Evolutionary conservation across 2,113 vertebrate species (phyloP).

Genomic region (Pseudorasbora parva): DNA sequence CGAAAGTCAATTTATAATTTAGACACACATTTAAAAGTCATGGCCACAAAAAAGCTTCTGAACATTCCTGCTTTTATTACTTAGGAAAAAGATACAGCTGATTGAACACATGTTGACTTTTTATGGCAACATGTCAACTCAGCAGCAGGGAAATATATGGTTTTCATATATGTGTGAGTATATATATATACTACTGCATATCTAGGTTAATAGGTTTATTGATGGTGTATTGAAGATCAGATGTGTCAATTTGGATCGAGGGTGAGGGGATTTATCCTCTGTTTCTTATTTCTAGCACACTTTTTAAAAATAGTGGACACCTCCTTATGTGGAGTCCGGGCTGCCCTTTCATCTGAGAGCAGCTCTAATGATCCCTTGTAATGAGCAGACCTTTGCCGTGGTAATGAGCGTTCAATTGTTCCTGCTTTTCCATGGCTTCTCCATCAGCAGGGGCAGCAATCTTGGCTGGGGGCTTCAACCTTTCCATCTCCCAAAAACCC

Average conservation of each 20-base stretch:
- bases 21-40: neutral
- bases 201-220: neutral
- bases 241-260: neutral
- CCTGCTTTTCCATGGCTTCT: slow-evolving; percentile 26
- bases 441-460: slow-evolving; percentile 38
- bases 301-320: slow-evolving; percentile 42
- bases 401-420: slow-evolving; percentile 60
- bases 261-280: neutral
- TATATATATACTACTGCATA: no score
- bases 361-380: slow-evolving; percentile 62
- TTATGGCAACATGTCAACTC: neutral
- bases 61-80: neutral
- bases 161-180: no score
- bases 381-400: slow-evolving; percentile 65
- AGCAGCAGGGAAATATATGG: neutral
- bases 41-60: slow-evolving; percentile 2
- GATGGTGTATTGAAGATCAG: neutral
- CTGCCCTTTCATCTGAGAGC: slow-evolving; percentile 58
- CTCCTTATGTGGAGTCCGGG: slow-evolving; percentile 48
- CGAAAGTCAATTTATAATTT: neutral
- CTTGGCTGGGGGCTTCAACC: slow-evolving; percentile 11
- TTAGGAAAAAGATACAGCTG: neutral
- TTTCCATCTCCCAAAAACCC: slow-evolving; percentile 14
- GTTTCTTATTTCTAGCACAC: slow-evolving; percentile 9
- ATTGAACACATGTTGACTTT: neutral